Evolutionary conservation across 1,140 invertebrate species (phyloP), one percentile per base, ranked within the genome.

Genomic region (Drosophila subpulchrella): DNA sequence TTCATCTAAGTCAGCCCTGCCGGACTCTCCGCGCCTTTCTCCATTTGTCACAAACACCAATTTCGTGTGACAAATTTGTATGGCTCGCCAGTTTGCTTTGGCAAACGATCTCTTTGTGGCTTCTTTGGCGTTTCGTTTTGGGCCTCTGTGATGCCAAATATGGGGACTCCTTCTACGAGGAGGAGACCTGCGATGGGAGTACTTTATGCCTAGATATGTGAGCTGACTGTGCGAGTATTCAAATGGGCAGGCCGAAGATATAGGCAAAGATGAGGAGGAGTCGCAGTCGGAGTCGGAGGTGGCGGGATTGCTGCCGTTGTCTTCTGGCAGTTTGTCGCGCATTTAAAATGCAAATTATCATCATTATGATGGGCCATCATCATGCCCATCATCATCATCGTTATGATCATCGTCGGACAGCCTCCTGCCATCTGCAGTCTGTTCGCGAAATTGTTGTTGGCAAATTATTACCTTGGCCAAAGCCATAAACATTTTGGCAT

Each of bases 271-370:
- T 10, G 17, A 46, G 17, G 47, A 38, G 42, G 42, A 46, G 42
- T 11, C 1, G 15, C 15, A 34, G 0, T 34, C 15, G 41, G 41
- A n/a, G 6, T 2, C 6, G 41, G 39, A 15, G 39, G 39, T n/a
- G 39, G 39, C n/a, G 39, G 39, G n/a, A 6, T 41, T 41, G 42
- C 46, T 48, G 46, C 47, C 47, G 47, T 63, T 67, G 58, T 60
- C 72, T 68, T 83, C 57, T 74, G 77, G 78, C 83, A 81, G 67
- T 71, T 82, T 86, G 82, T 88, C 63, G 84, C 81, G 85, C 84
- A 89, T 89, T 89, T 90, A 90, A 89, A 89, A 89, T 89, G 85
- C 84, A 89, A 89, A 88, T 88, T 84, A 88, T 88, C 84, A 80
- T 88, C 83, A 88, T 88, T 83, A 88, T 89, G 76, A 85, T 85